Conservation (phyloP, 2,888 invertebrate species). For the Alloplasta piceator region DNA sequence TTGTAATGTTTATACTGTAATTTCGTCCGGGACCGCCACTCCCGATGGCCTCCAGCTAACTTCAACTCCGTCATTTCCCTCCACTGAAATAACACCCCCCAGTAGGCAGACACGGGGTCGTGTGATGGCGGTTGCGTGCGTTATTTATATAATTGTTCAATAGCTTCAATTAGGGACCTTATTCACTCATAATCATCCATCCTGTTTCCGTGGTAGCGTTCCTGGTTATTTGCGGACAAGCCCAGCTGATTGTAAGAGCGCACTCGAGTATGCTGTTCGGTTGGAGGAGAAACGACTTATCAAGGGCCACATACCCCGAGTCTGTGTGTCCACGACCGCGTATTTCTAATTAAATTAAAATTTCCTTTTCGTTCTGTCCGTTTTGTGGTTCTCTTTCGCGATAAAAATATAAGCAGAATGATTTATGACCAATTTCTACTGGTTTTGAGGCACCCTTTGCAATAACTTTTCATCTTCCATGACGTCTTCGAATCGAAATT, state of each 20-base stretch:
- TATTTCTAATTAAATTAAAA: constrained; percentile 34
- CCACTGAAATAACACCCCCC: constrained; percentile 79
- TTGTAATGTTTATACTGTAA: constrained; percentile 81
- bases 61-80: constrained; percentile 60
- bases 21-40: constrained; percentile 74
- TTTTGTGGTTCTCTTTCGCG: background rate
- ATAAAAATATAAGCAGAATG: background rate
- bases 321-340: background rate
- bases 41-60: constrained; percentile 66
- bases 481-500: no score
- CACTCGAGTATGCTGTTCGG: constrained; percentile 50
- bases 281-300: constrained; percentile 45
- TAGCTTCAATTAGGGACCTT: constrained; percentile 82
- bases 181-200: constrained; percentile 82
- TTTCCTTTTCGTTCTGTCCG: background rate
- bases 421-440: no score
- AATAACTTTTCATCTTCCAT: background rate
- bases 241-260: constrained; percentile 82
- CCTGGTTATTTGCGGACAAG: constrained; percentile 82
- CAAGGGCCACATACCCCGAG: constrained; percentile 22
- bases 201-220: constrained; percentile 61
- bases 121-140: constrained; percentile 69
- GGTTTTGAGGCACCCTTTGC: constrained; percentile 13
- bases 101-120: constrained; percentile 20
- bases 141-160: constrained; percentile 83